A percentile compares a stretch with the other conserved stretches of the same genome.
Conservation (phyloP, 2,888 invertebrate species). For the Caenorhabditis sp. region DNA sequence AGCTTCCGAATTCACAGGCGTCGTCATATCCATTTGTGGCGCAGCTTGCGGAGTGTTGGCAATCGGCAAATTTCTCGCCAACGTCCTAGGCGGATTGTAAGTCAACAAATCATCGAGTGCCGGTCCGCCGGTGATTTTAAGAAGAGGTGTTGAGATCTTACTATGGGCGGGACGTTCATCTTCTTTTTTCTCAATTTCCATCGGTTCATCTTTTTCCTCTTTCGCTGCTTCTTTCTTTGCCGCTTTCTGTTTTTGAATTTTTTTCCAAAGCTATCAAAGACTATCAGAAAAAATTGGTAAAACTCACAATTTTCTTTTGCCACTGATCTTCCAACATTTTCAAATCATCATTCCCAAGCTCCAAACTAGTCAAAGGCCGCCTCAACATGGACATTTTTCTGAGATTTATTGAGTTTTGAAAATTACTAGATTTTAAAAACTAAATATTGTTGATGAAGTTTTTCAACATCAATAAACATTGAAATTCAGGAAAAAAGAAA, state of each 20-base stretch:
- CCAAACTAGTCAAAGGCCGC: constrained; percentile 27
- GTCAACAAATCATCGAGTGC: background rate
- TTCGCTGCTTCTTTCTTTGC: background rate
- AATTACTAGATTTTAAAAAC: background rate
- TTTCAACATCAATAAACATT: background rate
- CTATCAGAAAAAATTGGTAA: too few relatives aligned
- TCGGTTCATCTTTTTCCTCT: background rate
- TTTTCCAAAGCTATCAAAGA: too few relatives aligned
- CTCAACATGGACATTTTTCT: constrained; percentile 30
- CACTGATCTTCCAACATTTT: constrained; percentile 9
- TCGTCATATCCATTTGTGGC: background rate
- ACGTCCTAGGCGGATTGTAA: background rate
- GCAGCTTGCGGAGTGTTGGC: background rate
- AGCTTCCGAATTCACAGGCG: background rate
- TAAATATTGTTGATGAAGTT: background rate
- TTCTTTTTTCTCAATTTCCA: constrained; percentile 7
- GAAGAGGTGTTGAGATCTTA: background rate
- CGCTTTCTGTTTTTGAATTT: too few relatives aligned
- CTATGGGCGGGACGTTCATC: background rate
- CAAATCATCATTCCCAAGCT: constrained; percentile 33
- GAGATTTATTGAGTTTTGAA: background rate
- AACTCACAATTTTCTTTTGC: background rate
- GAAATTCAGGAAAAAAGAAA: background rate
- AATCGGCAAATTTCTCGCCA: background rate
- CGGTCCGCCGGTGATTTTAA: background rate